Percentiles rank a stretch among this genome's conserved stretches.
phyloP scores from a whole-genome alignment of 2,888 invertebrate genomes.

The Rhagonycha lutea region DNA sequence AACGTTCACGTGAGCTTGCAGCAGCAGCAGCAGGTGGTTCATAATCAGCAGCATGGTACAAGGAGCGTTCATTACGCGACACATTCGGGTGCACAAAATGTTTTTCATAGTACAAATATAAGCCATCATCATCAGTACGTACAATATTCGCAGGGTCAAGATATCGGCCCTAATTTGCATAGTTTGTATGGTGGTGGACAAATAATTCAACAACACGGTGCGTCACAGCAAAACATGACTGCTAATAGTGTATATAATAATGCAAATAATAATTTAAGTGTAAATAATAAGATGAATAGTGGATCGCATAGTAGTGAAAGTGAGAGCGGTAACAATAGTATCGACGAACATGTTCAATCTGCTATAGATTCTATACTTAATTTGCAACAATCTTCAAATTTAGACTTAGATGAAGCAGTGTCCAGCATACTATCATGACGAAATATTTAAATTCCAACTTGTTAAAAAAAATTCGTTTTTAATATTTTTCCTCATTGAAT shows the following conservation, averaged over 20 bases:
- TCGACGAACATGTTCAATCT: slow-evolving; percentile 77
- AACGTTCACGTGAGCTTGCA: slow-evolving; percentile 11
- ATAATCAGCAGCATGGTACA: slow-evolving; percentile 12
- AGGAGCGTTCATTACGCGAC: slow-evolving; percentile 9
- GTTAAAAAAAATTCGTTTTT: slow-evolving; percentile 3
- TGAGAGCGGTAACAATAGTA: slow-evolving; percentile 59
- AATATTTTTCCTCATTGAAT: not conserved
- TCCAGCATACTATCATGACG: slow-evolving; percentile 56
- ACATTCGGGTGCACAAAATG: slow-evolving; percentile 5
- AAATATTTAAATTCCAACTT: slow-evolving; percentile 41
- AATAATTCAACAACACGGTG: slow-evolving; percentile 27
- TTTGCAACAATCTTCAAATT: slow-evolving; percentile 60
- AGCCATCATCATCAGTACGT: slow-evolving; percentile 19
- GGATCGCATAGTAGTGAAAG: slow-evolving; percentile 39
- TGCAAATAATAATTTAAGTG: slow-evolving; percentile 28
- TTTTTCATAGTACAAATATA: slow-evolving; percentile 28
- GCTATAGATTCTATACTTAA: slow-evolving; percentile 80
- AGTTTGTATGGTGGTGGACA: slow-evolving; percentile 19
- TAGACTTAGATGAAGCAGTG: slow-evolving; percentile 50
- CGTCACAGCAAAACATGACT: slow-evolving; percentile 16
- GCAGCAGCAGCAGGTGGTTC: slow-evolving; percentile 2
- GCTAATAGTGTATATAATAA: slow-evolving; percentile 28
- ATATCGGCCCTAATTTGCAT: slow-evolving; percentile 10
- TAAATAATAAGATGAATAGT: slow-evolving; percentile 31
- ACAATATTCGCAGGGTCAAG: slow-evolving; percentile 23